These are phyloP conservation scores for Brachyptera risi DNA, from an alignment of 2,888 invertebrate genomes.

Conservation along the genomic window DNA sequence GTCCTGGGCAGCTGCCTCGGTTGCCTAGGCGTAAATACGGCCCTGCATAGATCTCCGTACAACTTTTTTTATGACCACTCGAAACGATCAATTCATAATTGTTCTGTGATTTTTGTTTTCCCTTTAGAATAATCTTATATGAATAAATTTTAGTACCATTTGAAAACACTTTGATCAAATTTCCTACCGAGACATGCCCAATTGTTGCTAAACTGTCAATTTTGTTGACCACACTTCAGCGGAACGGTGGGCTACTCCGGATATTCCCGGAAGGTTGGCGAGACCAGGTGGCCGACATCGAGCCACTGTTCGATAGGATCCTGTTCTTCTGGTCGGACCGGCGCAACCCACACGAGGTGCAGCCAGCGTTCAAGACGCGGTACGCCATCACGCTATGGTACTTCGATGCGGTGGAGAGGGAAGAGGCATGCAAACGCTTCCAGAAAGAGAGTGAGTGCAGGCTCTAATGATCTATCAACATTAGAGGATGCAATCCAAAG, in stretches of 20 bases:
- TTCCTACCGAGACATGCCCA: no score
- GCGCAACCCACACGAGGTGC: conserved; percentile 95
- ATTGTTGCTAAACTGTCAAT: background rate
- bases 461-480: background rate
- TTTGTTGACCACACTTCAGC: conserved; percentile 39
- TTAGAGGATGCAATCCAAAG: no score
- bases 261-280: conserved; percentile 87
- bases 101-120: no score
- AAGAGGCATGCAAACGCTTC: conserved; percentile 62
- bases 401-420: conserved; percentile 79
- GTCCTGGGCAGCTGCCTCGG: no score
- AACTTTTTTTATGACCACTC: no score
- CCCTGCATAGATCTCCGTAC: no score
- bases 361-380: conserved; percentile 84
- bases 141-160: no score
- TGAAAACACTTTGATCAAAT: no score
- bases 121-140: no score
- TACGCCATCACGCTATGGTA: conserved; percentile 93
- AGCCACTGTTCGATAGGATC: conserved; percentile 88
- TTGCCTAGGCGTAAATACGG: no score
- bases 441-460: conserved; percentile 48
- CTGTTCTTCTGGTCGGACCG: conserved; percentile 98
- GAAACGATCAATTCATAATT: no score
- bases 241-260: conserved; percentile 78
- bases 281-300: conserved; percentile 82